Evolutionary conservation across 1,140 invertebrate species (phyloP), one percentile per base, ranked within the genome.

Genomic region (Drosophila novamexicana): DNA sequence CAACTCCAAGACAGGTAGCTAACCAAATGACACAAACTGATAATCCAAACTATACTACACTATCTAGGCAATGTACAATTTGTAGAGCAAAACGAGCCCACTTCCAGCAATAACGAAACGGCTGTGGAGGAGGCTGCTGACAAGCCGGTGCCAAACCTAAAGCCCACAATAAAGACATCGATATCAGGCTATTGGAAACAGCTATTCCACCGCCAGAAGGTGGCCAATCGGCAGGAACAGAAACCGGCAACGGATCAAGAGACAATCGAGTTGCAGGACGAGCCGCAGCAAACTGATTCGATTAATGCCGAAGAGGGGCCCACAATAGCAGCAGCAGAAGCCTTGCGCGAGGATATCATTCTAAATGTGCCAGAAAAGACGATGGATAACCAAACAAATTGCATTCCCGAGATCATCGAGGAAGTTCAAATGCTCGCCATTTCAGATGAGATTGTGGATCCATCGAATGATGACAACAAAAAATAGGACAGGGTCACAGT

Each of bases 141-240:
- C 9, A 71, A 29, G 37, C 77, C 80, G 6, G 6, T 49, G 32
- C 68, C 74, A 0, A 81, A 68, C 57, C n/a, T 10, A 0, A 81
- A 81, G 42, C 68, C 62, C 14, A 74, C 47, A 37, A 40, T 81
- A 6, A 88, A 66, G 65, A 14, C 70, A 7, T 89, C 84, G 1
- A 75, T 83, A 42, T 81, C 84, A 0, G 36, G 29, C 40, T 81
- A 84, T 56, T 89, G 85, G 84, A 89, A 89, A 53, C 7, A 59
- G 6, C 67, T 84, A 1, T 89, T 88, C 42, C 42, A 72, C 40
- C 84, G 83, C 42, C 71, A 64, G n/a, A 84, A 81, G 37, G 12
- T 7, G 10, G 49, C 56, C 32, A 49, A 61, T 50, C 65, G 69
- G n/a, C 66, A 64, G 12, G 71, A 45, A 0, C 14, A 45, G 3